Base-by-base conservation (phyloP, 30 jellyfish, hydroid and myxozoan genomes). In the Cassiopea xamachana region DNA sequence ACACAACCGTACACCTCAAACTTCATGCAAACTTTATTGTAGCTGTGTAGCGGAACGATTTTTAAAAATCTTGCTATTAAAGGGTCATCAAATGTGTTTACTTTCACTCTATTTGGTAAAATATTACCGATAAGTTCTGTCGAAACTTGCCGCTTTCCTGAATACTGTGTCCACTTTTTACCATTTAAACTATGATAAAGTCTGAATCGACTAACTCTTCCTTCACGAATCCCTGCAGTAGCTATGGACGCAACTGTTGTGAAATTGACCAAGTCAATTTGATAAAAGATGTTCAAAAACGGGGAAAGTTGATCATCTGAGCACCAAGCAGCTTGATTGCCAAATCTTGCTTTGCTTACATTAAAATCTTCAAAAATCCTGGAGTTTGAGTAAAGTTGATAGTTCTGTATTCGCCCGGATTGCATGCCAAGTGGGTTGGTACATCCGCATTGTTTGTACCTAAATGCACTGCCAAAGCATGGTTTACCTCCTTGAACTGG, bases 381-480 rank as follows among this genome's bases (percentile, higher is more conserved):
- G 4, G 86, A 48, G 17, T 87, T 68, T 7, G 97, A 83, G 39
- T 90, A 48, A 77, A 91, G 97, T 61, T 91, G 97, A 27, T 62
- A 9, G 46, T 83, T 51, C 10, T 46, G 58, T 7, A 91, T 91
- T 19, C 90, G 82, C 7, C 97, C 92, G 69, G 83, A 83, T 78
- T 62, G 84, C 93, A 91, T 83, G 59, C 97, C 97, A 15, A 91
- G 92, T 2, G 97, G 90, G 64, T 78, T 83, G 51, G 79, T 44
- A 49, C 93, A 83, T n/a, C 94, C 97, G 71, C 97, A 91, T 74
- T 83, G 97, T 81, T 62, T 91, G 44, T 83, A 84, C 18, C 87
- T 83, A 49, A 39, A 55, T 1, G 75, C 77, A 69, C 91, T 83
- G 69, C 97, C 97, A 27, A 10, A 62, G 19, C 97, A 91, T 3